Percentiles rank a stretch among this genome's conserved stretches.
phyloP scores from a whole-genome alignment of 2,888 invertebrate genomes.

The Acronicta leporina region DNA sequence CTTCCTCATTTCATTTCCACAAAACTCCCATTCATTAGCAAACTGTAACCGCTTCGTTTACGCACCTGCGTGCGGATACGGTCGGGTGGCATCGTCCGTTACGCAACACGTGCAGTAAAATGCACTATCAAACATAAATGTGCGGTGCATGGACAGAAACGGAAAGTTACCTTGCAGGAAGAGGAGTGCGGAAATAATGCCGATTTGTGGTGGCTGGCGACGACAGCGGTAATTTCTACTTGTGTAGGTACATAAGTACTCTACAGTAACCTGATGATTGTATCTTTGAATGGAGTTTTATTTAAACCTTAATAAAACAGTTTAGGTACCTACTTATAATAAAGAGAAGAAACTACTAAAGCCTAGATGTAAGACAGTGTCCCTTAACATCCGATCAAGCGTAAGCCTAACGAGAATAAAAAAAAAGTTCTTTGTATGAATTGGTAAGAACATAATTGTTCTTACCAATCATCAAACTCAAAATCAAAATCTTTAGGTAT shows the following conservation, averaged over 20 bases:
- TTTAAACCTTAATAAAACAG: no score
- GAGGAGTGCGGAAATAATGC: conserved; percentile 44
- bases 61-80: conserved; percentile 32
- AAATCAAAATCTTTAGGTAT: no score
- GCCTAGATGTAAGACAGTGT: no score
- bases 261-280: not conserved
- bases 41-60: conserved; percentile 31
- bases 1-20: conserved; percentile 25
- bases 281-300: no score
- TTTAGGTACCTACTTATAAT: no score
- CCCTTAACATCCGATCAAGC: no score
- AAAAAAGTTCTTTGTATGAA: no score
- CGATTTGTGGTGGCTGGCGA: conserved; percentile 21
- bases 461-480: no score
- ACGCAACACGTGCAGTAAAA: conserved; percentile 36
- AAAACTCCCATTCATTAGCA: conserved; percentile 21
- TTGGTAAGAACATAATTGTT: no score
- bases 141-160: conserved; percentile 24
- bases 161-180: conserved; percentile 58
- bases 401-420: no score
- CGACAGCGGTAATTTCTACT: conserved; percentile 22
- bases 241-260: not conserved
- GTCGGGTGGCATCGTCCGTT: conserved; percentile 36
- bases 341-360: no score
- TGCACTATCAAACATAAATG: conserved; percentile 45